These are phyloP conservation scores for Metopolophium dirhodum DNA, from an alignment of 1,140 invertebrate species.

Conservation along the genomic window DNA sequence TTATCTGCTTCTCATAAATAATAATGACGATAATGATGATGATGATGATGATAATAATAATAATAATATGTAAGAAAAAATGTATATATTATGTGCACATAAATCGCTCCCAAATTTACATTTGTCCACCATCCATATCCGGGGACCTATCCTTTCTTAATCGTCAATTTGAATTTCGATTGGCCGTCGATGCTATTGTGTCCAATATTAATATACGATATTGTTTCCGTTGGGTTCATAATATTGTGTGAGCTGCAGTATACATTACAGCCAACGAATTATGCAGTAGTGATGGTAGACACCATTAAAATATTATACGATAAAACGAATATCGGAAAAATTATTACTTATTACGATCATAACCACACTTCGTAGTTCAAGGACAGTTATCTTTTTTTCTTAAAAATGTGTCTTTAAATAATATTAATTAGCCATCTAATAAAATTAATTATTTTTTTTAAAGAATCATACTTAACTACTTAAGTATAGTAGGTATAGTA, in stretches of 20 bases:
- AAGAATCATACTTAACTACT: neutral
- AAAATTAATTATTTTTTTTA: neutral
- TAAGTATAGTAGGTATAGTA: neutral
- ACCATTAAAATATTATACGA: neutral
- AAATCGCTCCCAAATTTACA: conserved; percentile 15
- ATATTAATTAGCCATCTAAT: neutral
- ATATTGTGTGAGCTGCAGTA: neutral
- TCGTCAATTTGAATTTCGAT: conserved; percentile 13
- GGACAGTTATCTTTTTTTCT: no score
- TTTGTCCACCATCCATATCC: neutral
- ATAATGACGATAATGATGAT: conserved; percentile 8
- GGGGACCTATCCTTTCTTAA: neutral
- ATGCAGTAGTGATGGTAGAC: neutral
- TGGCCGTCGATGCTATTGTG: neutral
- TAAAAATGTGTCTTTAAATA: neutral
- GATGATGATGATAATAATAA: conserved; percentile 5
- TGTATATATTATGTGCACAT: neutral
- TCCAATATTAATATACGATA: conserved; percentile 13
- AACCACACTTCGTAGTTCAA: no score
- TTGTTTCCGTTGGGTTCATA: neutral
- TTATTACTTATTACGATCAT: neutral
- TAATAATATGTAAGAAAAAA: neutral
- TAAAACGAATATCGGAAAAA: neutral
- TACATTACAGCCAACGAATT: neutral
- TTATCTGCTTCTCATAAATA: conserved; percentile 52